Evolutionary conservation across 2,888 invertebrate genomes (phyloP).

Genomic region (Spilarctia lutea): DNA sequence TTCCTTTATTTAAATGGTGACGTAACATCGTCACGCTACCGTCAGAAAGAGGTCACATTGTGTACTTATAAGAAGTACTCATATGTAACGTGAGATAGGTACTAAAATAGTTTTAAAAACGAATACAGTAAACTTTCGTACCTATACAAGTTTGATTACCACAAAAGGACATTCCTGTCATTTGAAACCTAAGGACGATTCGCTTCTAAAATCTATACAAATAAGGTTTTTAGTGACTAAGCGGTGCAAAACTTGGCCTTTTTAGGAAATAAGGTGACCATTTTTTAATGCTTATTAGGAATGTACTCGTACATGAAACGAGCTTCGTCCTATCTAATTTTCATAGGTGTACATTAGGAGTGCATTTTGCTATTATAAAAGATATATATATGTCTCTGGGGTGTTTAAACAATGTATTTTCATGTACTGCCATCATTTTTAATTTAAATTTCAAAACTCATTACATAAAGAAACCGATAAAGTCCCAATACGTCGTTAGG

Average conservation of each 20-base stretch:
- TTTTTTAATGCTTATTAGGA: too few species aligned
- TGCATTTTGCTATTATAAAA: too few species aligned
- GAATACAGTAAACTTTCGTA: background rate
- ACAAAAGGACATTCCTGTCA: too few species aligned
- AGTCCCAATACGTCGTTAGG: slow-evolving; percentile 41
- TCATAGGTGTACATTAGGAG: too few species aligned
- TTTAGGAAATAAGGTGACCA: too few species aligned
- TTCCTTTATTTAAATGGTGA: slow-evolving; percentile 30
- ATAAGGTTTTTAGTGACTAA: too few species aligned
- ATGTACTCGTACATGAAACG: too few species aligned
- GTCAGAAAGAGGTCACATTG: slow-evolving; percentile 22
- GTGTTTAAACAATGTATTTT: too few species aligned
- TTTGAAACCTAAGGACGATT: too few species aligned
- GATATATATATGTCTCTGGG: too few species aligned
- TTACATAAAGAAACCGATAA: slow-evolving; percentile 36
- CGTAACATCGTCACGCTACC: slow-evolving; percentile 42
- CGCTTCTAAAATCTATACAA: background rate
- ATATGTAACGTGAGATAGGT: background rate
- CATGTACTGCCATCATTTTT: background rate
- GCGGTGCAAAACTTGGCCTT: background rate
- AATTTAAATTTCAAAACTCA: background rate
- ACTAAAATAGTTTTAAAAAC: background rate
- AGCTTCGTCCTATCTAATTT: too few species aligned
- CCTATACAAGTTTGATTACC: too few species aligned
- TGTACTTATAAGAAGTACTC: background rate